phyloP scores from a whole-genome alignment of 2,113 vertebrate species.

The Pterophyllum scalare region DNA sequence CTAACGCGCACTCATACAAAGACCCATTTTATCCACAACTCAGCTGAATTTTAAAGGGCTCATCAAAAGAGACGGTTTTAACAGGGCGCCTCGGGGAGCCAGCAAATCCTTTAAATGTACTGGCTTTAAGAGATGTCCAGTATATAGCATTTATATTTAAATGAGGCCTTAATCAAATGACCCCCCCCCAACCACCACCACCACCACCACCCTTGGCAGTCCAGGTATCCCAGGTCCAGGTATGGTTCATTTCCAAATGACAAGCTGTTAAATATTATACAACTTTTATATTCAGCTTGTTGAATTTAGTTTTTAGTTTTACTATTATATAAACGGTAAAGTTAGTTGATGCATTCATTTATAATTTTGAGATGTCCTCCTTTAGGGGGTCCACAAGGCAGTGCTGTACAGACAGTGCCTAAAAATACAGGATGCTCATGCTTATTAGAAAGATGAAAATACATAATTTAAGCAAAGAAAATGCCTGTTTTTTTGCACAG shows the following conservation, averaged over 20 bases:
- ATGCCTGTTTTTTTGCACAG: background rate
- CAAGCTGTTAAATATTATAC: background rate
- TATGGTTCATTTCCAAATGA: background rate
- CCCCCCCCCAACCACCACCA: no score
- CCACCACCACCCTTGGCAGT: background rate
- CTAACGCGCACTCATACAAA: background rate
- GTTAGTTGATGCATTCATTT: background rate
- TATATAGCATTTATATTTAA: slow-evolving; percentile 18
- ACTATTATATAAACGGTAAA: background rate
- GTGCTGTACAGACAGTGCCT: background rate
- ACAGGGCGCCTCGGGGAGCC: slow-evolving; percentile 39
- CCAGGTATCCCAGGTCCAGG: background rate
- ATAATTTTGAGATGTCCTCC: background rate
- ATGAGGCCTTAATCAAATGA: slow-evolving; percentile 18
- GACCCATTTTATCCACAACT: slow-evolving; percentile 27
- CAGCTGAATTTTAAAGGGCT: slow-evolving; percentile 37
- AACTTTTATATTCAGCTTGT: background rate
- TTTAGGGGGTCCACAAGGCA: background rate
- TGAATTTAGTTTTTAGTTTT: background rate
- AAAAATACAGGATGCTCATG: background rate
- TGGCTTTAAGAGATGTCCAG: slow-evolving; percentile 36
- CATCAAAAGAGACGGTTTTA: slow-evolving; percentile 32
- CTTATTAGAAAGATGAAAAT: background rate
- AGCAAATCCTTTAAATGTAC: slow-evolving; percentile 56
- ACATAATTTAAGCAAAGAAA: background rate